Evolutionary conservation across 2,888 invertebrate genomes (phyloP).

Genomic region (Psylliodes chrysocephalus): DNA sequence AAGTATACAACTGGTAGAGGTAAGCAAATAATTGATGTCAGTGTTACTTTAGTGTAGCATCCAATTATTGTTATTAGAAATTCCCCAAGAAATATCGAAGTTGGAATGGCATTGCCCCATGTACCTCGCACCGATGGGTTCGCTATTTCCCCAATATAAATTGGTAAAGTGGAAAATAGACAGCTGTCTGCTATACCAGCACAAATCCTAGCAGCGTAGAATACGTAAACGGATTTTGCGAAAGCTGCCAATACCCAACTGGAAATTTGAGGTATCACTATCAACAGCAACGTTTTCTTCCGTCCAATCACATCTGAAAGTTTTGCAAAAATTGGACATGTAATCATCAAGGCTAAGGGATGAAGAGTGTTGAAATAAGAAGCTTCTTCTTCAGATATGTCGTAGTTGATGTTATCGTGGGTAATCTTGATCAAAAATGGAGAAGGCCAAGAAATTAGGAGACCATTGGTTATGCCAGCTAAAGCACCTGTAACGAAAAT

Average conservation of each 20-base stretch:
- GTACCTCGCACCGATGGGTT: slow-evolving; percentile 54
- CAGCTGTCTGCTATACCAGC: slow-evolving; percentile 52
- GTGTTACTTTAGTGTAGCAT: slow-evolving; percentile 66
- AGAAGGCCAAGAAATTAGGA: slow-evolving; percentile 54
- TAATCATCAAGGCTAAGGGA: slow-evolving; percentile 49
- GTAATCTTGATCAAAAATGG: slow-evolving; percentile 56
- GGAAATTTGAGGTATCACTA: slow-evolving; percentile 50
- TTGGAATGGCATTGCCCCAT: slow-evolving; percentile 53
- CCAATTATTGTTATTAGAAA: slow-evolving; percentile 66
- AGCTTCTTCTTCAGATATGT: slow-evolving; percentile 56
- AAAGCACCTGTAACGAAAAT: slow-evolving; percentile 35
- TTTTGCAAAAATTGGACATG: slow-evolving; percentile 48
- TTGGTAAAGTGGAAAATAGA: slow-evolving; percentile 50
- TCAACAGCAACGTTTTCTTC: slow-evolving; percentile 50
- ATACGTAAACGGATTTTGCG: slow-evolving; percentile 50
- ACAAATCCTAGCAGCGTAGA: slow-evolving; percentile 53
- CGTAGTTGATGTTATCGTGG: slow-evolving; percentile 49
- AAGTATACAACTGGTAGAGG: slow-evolving; percentile 69
- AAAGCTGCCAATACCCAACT: slow-evolving; percentile 48
- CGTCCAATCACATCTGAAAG: slow-evolving; percentile 53
- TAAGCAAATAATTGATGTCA: slow-evolving; percentile 68
- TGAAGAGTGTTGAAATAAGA: slow-evolving; percentile 57
- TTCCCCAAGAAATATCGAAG: slow-evolving; percentile 52
- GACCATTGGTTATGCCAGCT: slow-evolving; percentile 44
- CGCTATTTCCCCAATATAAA: slow-evolving; percentile 55